These are phyloP conservation scores for Junonia oenone DNA, from an alignment of 2,888 invertebrate species.

Conservation along the genomic window DNA sequence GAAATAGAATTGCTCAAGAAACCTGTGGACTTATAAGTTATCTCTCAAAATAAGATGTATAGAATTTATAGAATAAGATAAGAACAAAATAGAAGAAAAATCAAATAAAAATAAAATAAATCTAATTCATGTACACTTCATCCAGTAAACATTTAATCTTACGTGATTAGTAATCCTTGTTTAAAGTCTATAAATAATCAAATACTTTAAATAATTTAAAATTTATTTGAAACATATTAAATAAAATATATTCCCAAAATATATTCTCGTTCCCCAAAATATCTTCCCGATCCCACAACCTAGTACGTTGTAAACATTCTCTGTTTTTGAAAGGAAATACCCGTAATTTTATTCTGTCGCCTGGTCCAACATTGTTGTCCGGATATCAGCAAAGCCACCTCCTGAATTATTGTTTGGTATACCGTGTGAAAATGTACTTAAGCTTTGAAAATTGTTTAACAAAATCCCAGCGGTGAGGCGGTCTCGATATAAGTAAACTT, in stretches of 20 bases:
- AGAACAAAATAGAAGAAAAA: too few species aligned
- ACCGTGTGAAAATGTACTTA: constrained; percentile 23
- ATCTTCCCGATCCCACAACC: constrained; percentile 20
- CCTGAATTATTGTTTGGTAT: constrained; percentile 31
- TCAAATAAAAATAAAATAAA: too few species aligned
- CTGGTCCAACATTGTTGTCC: constrained; percentile 32
- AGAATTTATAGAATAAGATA: too few species aligned
- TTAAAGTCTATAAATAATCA: too few species aligned
- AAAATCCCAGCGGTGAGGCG: constrained; percentile 10
- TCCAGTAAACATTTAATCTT: too few species aligned
- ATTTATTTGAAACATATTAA: background rate
- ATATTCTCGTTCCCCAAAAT: constrained; percentile 16
- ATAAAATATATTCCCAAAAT: background rate
- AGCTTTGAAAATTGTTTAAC: constrained; percentile 19
- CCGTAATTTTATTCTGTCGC: constrained; percentile 42
- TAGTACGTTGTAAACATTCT: constrained; percentile 39
- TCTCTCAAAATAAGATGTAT: too few species aligned
- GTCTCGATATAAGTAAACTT: constrained; percentile 4
- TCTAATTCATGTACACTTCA: too few species aligned
- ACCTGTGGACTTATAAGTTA: too few species aligned
- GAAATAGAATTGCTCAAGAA: too few species aligned
- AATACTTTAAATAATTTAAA: too few species aligned
- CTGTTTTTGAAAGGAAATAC: constrained; percentile 38
- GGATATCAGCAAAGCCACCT: constrained; percentile 31
- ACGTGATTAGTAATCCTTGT: too few species aligned